Evolutionary conservation across 2,888 invertebrate species (phyloP).

Genomic region (Saturnia pavonia): DNA sequence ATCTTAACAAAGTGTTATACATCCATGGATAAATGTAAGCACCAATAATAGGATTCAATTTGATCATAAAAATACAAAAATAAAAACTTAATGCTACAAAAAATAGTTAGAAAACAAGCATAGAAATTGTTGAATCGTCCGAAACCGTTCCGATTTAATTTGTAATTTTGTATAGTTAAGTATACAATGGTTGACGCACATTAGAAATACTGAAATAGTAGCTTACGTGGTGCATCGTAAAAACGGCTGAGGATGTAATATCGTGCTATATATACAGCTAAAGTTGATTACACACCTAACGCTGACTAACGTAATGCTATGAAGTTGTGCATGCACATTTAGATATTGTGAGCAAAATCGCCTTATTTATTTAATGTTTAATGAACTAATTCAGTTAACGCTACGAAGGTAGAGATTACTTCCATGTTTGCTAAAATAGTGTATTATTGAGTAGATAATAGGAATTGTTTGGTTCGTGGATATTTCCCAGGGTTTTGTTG

Average conservation of each 20-base stretch:
- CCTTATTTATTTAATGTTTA: not conserved
- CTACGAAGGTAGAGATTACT: not conserved
- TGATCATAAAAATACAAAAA: not conserved
- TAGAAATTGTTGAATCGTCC: too few species aligned
- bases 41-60: not conserved
- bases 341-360: not conserved
- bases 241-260: slow-evolving; percentile 13
- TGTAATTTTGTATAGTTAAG: not conserved
- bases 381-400: not conserved
- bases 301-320: not conserved
- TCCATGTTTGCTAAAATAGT: not conserved
- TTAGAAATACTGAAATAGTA: slow-evolving; percentile 18
- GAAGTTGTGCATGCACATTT: not conserved
- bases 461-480: not conserved
- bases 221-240: slow-evolving; percentile 21
- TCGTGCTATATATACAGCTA: not conserved
- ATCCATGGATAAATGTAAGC: not conserved
- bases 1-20: not conserved
- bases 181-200: slow-evolving; percentile 17
- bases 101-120: too few species aligned
- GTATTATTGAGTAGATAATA: not conserved
- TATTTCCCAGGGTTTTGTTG: not conserved
- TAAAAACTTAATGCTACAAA: too few species aligned
- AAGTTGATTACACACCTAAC: not conserved
- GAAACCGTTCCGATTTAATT: not conserved